Conservation (phyloP, 1,140 invertebrate species). For the Formica exsecta region DNA sequence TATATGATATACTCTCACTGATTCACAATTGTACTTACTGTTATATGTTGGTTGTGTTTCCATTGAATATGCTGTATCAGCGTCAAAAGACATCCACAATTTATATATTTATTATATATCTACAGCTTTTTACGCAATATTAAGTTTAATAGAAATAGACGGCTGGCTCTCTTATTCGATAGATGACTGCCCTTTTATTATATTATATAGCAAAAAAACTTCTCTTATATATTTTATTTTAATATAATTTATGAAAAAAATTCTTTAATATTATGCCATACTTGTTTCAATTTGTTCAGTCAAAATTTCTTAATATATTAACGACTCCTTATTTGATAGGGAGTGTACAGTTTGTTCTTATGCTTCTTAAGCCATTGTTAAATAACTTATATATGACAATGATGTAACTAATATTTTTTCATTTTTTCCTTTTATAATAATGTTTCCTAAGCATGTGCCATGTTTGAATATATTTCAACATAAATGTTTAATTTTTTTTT, state of each 20-base stretch:
- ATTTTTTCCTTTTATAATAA: background rate
- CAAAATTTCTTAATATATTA: conserved; percentile 5
- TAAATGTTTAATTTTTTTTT: conserved; percentile 4
- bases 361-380: conserved; percentile 7
- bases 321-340: background rate
- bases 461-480: conserved; percentile 4
- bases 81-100: conserved; percentile 22
- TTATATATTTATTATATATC: conserved; percentile 35
- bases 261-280: background rate
- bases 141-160: conserved; percentile 46
- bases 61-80: conserved; percentile 58
- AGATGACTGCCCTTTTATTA: conserved; percentile 7
- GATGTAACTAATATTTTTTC: background rate
- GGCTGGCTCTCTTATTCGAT: background rate
- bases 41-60: conserved; percentile 57
- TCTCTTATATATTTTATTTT: conserved; percentile 9
- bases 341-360: conserved; percentile 1
- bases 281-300: conserved; percentile 25
- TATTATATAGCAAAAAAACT: conserved; percentile 4
- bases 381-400: conserved; percentile 26
- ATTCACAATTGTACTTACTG: conserved; percentile 70
- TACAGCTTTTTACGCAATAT: conserved; percentile 39
- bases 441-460: conserved; percentile 17
- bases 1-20: conserved; percentile 70
- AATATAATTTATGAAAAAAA: conserved; percentile 16